Evolutionary conservation across 2,113 vertebrate species (phyloP), one percentile per base, ranked within the genome.

Genomic region (Hippopotamus amphibius): DNA sequence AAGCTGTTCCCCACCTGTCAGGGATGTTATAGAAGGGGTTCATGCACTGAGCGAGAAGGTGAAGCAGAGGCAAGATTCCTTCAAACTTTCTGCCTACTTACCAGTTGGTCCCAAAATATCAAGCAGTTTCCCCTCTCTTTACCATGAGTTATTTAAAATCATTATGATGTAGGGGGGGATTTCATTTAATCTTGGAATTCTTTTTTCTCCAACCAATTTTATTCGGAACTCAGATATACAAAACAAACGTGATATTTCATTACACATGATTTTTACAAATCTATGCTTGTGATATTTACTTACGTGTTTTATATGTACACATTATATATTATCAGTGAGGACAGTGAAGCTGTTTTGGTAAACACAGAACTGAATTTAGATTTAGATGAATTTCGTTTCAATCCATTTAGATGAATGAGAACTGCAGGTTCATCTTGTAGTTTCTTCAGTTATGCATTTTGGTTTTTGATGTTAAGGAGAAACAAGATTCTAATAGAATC

Each of bases 291-390:
- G 48, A 16, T 93, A 55, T 61, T 69, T 86, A 48, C 28, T 81
- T 88, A 41, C 13, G 22, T 55, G 26, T 50, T 33, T 77, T 14
- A 59, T 82, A 41, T 11, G 2, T 15, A 37, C 37, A 37, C 37
- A 0, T 86, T 68, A 13, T 50, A 15, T 28, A 65, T 87, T 61
- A 63, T 81, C 33, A 65, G 19, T 50, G 48, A 97, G 74, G 53
- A 30, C 5, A 46, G 0, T 46, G n/a, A 87, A 41, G 6, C 46
- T 53, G 9, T 50, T 92, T 69, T 71, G 55, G 66, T 79, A 68
- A 66, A 76, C 55, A 80, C 48, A 72, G 72, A 89, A 82, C 79
- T 86, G 65, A 93, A 41, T 83, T 87, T 72, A 82, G 59, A 26
- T 24, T 61, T 30, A 41, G 46, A 41, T 65, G 59, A 15, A 22